A percentile compares a stretch with the other conserved stretches of the same genome.
Conservation (phyloP, 2,888 invertebrate genomes). For the Homarus gammarus region DNA sequence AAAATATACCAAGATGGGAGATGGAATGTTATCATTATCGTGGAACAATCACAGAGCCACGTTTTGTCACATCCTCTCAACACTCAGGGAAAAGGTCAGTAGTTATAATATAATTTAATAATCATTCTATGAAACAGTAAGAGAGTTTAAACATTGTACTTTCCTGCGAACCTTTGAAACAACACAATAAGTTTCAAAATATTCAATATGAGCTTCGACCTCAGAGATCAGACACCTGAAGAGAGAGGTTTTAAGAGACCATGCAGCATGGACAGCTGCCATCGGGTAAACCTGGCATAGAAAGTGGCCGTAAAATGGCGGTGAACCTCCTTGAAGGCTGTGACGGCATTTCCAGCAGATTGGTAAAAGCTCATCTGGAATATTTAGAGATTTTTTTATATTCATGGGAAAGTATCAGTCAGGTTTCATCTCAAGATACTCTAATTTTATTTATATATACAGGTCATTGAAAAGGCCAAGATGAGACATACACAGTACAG, state of each 20-base stretch:
- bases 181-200: no score
- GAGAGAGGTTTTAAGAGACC: no score
- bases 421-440: no score
- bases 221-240: background rate
- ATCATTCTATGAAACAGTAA: background rate
- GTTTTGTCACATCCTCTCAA: constrained; percentile 72
- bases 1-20: constrained; percentile 48
- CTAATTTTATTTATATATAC: no score
- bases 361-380: background rate
- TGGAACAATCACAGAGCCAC: constrained; percentile 75
- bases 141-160: no score
- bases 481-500: no score
- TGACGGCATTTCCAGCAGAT: background rate
- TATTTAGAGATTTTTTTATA: background rate
- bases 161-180: no score
- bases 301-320: background rate
- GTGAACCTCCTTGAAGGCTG: background rate
- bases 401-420: no score
- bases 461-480: no score
- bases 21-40: constrained; percentile 66
- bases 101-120: background rate
- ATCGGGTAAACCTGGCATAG: background rate
- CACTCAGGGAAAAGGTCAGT: constrained; percentile 70
- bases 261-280: no score
- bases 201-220: background rate